Base-by-base conservation (phyloP, 2,888 invertebrate species). In the Stenodera caucasica region DNA sequence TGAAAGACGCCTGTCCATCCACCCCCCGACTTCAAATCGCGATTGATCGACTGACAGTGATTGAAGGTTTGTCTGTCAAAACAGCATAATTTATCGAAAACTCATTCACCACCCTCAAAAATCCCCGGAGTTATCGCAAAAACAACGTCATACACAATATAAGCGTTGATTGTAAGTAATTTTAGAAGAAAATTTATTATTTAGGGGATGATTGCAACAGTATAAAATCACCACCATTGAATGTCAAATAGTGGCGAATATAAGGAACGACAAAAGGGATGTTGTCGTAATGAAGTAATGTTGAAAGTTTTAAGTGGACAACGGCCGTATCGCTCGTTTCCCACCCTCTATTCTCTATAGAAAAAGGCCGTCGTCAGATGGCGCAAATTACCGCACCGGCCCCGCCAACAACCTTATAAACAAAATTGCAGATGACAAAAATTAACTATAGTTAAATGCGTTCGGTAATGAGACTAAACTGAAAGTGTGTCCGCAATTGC, bases 11-110 rank as follows among this genome's bases (percentile, higher is more conserved):
- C 59, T 66, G 64, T 65, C 64, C 67, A 64, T 70, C 67, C 63
- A 58, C 65, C 63, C 57, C 65, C 58, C 68, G 68, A 61, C 69
- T 67, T 71, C 71, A 69, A 72, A 76, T 75, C 74, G 72, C 70
- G 78, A 78, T 78, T 78, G 78, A 78, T 79, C 77, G 74, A 75
- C 70, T 72, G 79, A 78, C 79, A 75, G 74, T 78, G 78, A 79
- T 79, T 77, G 78, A 78, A 77, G 74, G 74, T 72, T 69, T 65
- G 70, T 70, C 69, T 70, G 75, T 74, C 76, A 74, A 75, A 67
- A 71, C 67, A 66, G 65, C 67, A 65, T 66, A 63, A 67, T 60
- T 58, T 55, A 60, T 61, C 12, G 23, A n/a, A 45, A 45, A 21
- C 11, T 21, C 9, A 21, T 37, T 14, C 37, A 1, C 56, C 60